Conservation (phyloP, 2,113 vertebrate genomes). For the Pogona vitticeps region DNA sequence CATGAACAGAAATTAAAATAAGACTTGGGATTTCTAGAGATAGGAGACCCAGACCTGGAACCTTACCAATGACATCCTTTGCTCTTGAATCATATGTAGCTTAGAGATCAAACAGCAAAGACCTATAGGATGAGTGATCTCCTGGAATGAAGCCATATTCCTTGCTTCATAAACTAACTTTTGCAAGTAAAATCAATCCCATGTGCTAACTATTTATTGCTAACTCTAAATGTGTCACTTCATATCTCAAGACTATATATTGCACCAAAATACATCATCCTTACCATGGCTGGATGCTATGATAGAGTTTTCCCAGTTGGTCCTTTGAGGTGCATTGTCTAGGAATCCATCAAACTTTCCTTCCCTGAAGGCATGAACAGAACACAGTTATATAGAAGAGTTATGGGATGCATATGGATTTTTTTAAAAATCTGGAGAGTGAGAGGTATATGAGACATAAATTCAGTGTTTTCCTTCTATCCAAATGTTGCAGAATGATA, state of each 20-base stretch:
- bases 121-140: conserved; percentile 3
- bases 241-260: conserved; percentile 5
- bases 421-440: neutral
- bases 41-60: neutral
- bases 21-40: neutral
- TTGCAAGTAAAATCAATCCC: neutral
- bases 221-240: conserved; percentile 6
- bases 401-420: neutral
- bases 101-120: neutral
- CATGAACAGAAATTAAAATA: neutral
- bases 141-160: conserved; percentile 2
- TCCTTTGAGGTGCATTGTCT: neutral
- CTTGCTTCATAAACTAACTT: neutral
- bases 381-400: neutral
- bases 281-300: neutral
- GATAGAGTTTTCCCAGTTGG: neutral
- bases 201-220: neutral
- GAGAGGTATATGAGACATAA: neutral
- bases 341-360: neutral
- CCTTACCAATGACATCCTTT: neutral
- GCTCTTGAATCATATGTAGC: neutral
- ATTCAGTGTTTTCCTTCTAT: neutral
- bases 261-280: neutral
- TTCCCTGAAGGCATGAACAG: neutral
- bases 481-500: neutral